Base-by-base conservation (phyloP, 2,797 vertebrate genomes). In the Leptoclinus maculatus region DNA sequence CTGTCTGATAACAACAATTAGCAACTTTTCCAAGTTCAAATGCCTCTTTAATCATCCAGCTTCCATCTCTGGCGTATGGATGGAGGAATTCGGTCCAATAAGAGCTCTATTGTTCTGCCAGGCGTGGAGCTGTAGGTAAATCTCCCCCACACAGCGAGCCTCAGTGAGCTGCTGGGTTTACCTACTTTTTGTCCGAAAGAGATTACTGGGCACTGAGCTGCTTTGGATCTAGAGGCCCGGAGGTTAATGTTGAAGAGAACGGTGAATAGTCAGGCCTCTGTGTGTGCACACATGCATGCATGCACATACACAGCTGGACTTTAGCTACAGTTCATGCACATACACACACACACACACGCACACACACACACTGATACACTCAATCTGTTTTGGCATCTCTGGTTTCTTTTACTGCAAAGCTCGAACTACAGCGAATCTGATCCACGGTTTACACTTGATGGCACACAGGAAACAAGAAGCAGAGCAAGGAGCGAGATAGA, bases 71-170 rank as follows among this genome's bases (percentile, higher is more conserved):
- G 66, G 74, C 53, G 67, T 82, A 83, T 74, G 73, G 66, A 72
- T 83, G 71, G 76, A 88, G 84, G 75, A 83, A 86, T 90, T 79
- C 45, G 34, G 72, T 64, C 76, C 51, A 87, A 87, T 88, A 90
- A 91, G 60, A 89, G 82, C 65, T 85, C 80, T 64, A 87, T 89
- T 93, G 81, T 92, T 91, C 85, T 62, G 43, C 27, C 67, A 76
- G 70, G 77, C 54, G 2, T 70, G 71, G 68, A 86, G 56, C 80
- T 83, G 76, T 57, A 86, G 75, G 80, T 88, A 78, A 79, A 81
- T 64, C 80, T 70, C 71, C 64, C 68, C 71, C 70, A 74, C 78
- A 56, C 79, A 71, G 77, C 34, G 59, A 78, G 74, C 58, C 78
- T 73, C 76, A 64, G n/a, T 47, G 62, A 82, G 79, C 83, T 45